Evolutionary conservation across 2,888 invertebrate species (phyloP).

Genomic region (Ormyrus thymus): DNA sequence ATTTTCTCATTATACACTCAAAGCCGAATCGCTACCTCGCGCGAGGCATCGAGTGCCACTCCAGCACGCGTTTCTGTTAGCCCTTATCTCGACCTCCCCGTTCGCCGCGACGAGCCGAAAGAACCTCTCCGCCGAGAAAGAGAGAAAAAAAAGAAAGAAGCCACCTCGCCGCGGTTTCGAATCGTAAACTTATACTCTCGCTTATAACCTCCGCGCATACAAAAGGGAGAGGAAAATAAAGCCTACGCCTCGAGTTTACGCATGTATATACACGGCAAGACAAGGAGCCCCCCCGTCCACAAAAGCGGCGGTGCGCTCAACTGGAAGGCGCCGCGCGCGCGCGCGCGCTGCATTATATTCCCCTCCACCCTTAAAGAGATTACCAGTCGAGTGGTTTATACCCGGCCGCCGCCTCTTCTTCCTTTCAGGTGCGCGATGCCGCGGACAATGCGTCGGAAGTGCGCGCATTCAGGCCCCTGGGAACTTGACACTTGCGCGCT

Average conservation of each 20-base stretch:
- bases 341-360: not conserved
- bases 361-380: slow-evolving; percentile 53
- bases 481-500: slow-evolving; percentile 53
- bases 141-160: not conserved
- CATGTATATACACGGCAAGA: slow-evolving; percentile 13
- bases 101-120: slow-evolving; percentile 39
- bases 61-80: too few relatives aligned
- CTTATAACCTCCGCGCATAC: slow-evolving; percentile 7
- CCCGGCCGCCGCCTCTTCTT: slow-evolving; percentile 26
- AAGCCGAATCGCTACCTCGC: too few relatives aligned
- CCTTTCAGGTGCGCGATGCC: not conserved
- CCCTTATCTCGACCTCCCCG: slow-evolving; percentile 19
- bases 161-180: slow-evolving; percentile 62
- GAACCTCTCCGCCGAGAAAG: slow-evolving; percentile 19
- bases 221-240: slow-evolving; percentile 11
- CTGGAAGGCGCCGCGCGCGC: slow-evolving; percentile 44
- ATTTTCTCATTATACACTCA: too few relatives aligned
- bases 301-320: slow-evolving; percentile 38
- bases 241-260: not conserved
- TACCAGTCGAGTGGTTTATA: slow-evolving; percentile 53
- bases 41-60: too few relatives aligned
- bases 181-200: slow-evolving; percentile 65
- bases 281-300: slow-evolving; percentile 29
- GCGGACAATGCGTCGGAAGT: slow-evolving; percentile 43
- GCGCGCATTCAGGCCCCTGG: not conserved